Evolutionary conservation across 2,113 vertebrate genomes (phyloP), one percentile per base, ranked within the genome.

Genomic region (Xyrauchen texanus): DNA sequence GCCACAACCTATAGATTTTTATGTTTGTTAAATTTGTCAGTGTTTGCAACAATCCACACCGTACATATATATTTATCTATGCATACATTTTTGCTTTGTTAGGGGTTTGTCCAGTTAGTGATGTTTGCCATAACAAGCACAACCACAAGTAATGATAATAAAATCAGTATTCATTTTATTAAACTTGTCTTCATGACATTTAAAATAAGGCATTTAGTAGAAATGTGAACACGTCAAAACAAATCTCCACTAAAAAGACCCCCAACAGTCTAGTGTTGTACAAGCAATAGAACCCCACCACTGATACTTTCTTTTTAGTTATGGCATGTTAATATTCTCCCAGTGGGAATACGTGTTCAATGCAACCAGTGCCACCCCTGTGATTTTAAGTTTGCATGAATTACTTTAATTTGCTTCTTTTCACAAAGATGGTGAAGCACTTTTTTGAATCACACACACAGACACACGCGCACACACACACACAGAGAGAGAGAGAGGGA

Each of bases 221-320:
- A 80, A 70, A 76, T 83, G 69, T 77, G 65, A 83, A 21, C 78
- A 77, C 44, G 78, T 83, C 82, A 83, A 72, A 74, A 70, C 68
- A 70, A 71, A 60, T 68, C 66, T 42, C n/a, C 72, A 65, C 21
- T 34, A 34, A 34, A 34, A 34, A 34, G 21, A 34, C 21, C 1
- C 21, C 21, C 21, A 34, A 34, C 21, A 34, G 21, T 34, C 21
- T 34, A 34, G 21, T 34, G 21, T 34, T 34, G 21, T 34, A 34
- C 21, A 34, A 34, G 21, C 21, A 1, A 1, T 34, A 34, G 21
- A 34, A 34, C 21, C 21, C 57, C 77, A 10, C 49, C 46, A 55
- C 11, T 49, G 67, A 44, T 13, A 46, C 4, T 85, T 34, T 34
- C 3, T 90, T 79, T 91, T 89, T 91, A 92, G 90, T 91, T 89